Evolutionary conservation across 2,888 invertebrate species (phyloP).

Genomic region (Sminthurides aquaticus): DNA sequence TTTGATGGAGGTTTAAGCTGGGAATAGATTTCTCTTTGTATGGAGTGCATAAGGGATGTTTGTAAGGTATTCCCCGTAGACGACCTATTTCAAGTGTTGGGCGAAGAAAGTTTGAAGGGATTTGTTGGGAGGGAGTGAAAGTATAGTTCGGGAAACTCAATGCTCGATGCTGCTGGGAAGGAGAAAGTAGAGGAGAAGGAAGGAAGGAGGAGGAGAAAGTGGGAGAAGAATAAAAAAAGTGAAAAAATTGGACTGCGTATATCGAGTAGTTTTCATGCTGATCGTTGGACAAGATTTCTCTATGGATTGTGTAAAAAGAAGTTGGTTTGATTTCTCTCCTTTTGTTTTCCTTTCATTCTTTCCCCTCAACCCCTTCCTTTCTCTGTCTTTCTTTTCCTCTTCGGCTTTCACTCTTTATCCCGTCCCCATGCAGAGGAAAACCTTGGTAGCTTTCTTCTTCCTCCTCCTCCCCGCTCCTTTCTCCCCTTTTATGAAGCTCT

Average conservation of each 20-base stretch:
- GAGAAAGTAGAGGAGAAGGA: no score
- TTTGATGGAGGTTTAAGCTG: background rate
- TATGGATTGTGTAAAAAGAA: background rate
- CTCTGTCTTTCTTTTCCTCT: constrained; percentile 4
- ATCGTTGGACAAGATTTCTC: background rate
- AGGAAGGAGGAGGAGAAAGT: background rate
- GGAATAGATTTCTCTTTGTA: background rate
- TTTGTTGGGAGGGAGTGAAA: background rate
- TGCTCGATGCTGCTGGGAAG: no score
- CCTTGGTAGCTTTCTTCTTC: constrained; percentile 2
- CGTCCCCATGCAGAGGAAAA: background rate
- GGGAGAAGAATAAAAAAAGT: background rate
- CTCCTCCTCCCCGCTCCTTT: constrained; percentile 1
- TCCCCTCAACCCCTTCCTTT: constrained; percentile 3
- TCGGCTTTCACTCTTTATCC: constrained; percentile 1
- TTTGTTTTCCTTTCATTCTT: background rate
- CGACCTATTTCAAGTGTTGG: background rate
- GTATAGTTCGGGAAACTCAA: no score
- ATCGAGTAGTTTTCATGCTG: background rate
- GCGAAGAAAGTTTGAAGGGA: background rate
- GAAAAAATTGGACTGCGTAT: background rate
- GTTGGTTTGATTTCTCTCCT: background rate
- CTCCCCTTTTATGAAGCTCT: constrained; percentile 1
- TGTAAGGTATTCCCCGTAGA: background rate
- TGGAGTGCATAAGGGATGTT: background rate